Evolutionary conservation across 2,113 vertebrate species (phyloP).

Genomic region (Hyla sarda): DNA sequence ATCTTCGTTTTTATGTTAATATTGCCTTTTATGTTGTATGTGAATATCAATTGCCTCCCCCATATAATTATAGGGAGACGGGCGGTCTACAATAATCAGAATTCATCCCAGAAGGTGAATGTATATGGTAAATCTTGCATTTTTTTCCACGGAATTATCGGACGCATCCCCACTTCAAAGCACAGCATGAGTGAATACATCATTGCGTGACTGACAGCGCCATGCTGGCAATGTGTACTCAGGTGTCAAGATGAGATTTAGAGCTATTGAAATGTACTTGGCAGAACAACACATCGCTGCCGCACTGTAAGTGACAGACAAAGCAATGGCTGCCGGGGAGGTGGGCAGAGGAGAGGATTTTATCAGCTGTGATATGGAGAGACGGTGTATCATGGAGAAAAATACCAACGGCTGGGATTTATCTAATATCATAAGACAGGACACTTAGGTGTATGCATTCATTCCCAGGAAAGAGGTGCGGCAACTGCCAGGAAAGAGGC

Average conservation of each 20-base stretch:
- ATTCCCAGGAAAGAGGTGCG: too few species aligned
- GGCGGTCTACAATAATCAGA: neutral
- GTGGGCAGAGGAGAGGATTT: too few species aligned
- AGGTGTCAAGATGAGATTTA: neutral
- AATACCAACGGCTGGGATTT: neutral
- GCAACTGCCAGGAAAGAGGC: too few species aligned
- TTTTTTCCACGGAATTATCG: neutral
- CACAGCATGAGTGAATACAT: neutral
- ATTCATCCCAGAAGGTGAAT: neutral
- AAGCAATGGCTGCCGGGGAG: neutral
- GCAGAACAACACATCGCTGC: neutral
- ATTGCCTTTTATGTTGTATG: neutral
- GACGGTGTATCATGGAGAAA: too few species aligned
- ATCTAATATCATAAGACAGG: too few species aligned
- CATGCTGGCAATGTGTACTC: neutral
- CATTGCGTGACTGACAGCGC: slow-evolving; percentile 15
- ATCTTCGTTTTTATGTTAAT: too few species aligned
- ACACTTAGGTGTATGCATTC: too few species aligned
- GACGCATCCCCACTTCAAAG: neutral
- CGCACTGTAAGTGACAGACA: neutral
- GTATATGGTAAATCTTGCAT: neutral
- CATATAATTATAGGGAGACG: neutral
- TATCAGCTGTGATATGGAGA: neutral
- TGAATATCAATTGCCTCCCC: neutral
- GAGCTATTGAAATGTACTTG: neutral